Evolutionary conservation across 1,140 invertebrate species (phyloP), one percentile per base, ranked within the genome.

Genomic region (Spodoptera frugiperda): DNA sequence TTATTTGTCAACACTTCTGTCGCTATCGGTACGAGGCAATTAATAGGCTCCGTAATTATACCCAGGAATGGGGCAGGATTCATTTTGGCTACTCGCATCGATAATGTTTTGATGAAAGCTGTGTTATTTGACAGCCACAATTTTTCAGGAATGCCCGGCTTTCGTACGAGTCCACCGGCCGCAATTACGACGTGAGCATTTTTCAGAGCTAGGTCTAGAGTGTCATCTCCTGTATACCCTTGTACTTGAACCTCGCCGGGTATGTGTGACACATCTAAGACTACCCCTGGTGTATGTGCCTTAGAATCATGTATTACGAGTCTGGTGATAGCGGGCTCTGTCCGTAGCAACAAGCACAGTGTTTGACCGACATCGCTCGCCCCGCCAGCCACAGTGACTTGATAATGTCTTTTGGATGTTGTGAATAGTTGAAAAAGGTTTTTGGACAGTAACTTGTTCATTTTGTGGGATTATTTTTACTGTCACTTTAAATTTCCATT

Each of bases 71-170:
- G 96, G 78, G 96, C 94, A 3, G 96, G 96, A 68, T 95, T 95
- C 71, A 89, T 81, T 87, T 95, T 92, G 30, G 96, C 95, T 81
- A 95, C 91, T 15, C 93, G 93, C 39, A 91, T 81, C 2, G 94
- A 91, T 25, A 97, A 81, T 79, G 96, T 95, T 78, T 95, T 93
- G n/a, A 97, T 96, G 83, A 97, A 96, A n/a, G 94, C 91, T 9
- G 96, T 96, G 90, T 97, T 97, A 6, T 95, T 95, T 83, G 96
- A 95, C 85, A 97, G 96, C n/a, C 96, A 90, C 88, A 96, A 95
- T 86, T 96, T 95, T 57, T 94, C 80, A 10, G 90, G 89, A 86
- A 93, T 90, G 82, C 95, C 96, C 61, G 96, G 96, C 84, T 96
- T 96, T 74, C 95, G 87, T n/a, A 96, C 95, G 2, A 96, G 94